phyloP scores from a whole-genome alignment of 2,888 invertebrate species.

The Pyrgus malvae region DNA sequence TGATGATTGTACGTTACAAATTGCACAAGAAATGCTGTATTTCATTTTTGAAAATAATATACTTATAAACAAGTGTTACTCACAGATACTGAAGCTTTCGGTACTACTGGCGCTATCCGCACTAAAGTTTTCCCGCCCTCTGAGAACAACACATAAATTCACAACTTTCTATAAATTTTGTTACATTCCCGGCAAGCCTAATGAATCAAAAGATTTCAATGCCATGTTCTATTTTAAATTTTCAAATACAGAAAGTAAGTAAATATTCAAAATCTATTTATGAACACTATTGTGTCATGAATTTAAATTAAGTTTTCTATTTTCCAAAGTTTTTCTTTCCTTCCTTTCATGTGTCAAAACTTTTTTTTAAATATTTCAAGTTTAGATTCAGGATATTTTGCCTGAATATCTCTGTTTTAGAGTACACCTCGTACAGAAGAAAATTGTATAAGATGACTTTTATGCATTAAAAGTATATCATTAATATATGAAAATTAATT shows the following conservation, averaged over 20 bases:
- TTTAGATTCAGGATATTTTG: not conserved
- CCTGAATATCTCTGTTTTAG: too few species aligned
- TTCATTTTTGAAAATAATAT: not conserved
- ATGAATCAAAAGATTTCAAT: slow-evolving; percentile 24
- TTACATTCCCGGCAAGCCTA: slow-evolving; percentile 33
- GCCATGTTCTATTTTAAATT: slow-evolving; percentile 41
- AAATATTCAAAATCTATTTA: too few species aligned
- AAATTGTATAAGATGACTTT: too few species aligned
- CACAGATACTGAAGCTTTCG: slow-evolving; percentile 50
- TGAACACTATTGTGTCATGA: slow-evolving; percentile 32
- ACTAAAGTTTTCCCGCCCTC: slow-evolving; percentile 58
- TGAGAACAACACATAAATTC: slow-evolving; percentile 31
- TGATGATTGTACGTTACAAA: too few species aligned
- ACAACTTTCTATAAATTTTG: slow-evolving; percentile 33
- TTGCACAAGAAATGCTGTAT: too few species aligned
- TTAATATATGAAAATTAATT: too few species aligned
- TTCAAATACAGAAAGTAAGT: slow-evolving; percentile 54
- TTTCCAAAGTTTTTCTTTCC: slow-evolving; percentile 40
- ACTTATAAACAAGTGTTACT: slow-evolving; percentile 38
- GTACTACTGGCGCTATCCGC: slow-evolving; percentile 59
- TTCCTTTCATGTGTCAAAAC: slow-evolving; percentile 1
- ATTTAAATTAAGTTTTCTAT: slow-evolving; percentile 44
- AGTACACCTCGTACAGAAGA: too few species aligned
- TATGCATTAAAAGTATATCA: too few species aligned
- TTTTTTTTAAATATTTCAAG: too few species aligned